These are phyloP conservation scores for Drosophila melanocephala DNA, from an alignment of 2,888 invertebrate species.

Conservation along the genomic window DNA sequence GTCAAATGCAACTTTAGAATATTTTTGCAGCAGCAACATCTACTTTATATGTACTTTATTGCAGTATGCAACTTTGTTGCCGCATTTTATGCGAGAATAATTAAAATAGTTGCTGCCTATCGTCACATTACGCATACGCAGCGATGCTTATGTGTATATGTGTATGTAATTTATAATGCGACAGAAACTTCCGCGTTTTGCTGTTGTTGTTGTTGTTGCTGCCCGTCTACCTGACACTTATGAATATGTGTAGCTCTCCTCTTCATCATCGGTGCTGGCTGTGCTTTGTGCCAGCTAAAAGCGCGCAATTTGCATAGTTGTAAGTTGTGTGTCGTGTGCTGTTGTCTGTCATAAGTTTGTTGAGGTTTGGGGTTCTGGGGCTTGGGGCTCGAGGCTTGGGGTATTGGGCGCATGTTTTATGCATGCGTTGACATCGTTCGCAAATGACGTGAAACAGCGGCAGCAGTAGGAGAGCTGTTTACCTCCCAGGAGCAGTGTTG, in stretches of 20 bases:
- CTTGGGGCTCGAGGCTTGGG: not conserved
- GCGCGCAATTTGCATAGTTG: constrained; percentile 78
- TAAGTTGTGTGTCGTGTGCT: constrained; percentile 51
- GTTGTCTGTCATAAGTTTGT: constrained; percentile 68
- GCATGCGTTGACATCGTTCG: constrained; percentile 80
- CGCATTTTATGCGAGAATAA: constrained; percentile 56
- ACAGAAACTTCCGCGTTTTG: constrained; percentile 70
- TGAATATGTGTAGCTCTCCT: constrained; percentile 59
- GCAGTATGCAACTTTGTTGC: constrained; percentile 35
- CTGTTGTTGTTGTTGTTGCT: constrained; percentile 31
- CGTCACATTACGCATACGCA: constrained; percentile 73
- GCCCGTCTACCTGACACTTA: constrained; percentile 64
- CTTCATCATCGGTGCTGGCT: constrained; percentile 30
- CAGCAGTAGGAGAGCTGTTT: not conserved
- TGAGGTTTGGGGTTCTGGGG: constrained; percentile 4
- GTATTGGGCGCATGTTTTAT: constrained; percentile 69
- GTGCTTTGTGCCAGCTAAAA: constrained; percentile 68
- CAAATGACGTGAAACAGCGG: constrained; percentile 60
- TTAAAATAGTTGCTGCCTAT: constrained; percentile 79
- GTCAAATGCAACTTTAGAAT: constrained; percentile 9
- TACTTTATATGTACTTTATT: not conserved
- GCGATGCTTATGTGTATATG: constrained; percentile 19
- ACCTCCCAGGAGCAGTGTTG: not conserved
- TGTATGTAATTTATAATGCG: constrained; percentile 75
- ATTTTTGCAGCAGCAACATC: constrained; percentile 11